Evolutionary conservation across 2,888 invertebrate species (phyloP).

Genomic region (Bruchidius siliquastri): DNA sequence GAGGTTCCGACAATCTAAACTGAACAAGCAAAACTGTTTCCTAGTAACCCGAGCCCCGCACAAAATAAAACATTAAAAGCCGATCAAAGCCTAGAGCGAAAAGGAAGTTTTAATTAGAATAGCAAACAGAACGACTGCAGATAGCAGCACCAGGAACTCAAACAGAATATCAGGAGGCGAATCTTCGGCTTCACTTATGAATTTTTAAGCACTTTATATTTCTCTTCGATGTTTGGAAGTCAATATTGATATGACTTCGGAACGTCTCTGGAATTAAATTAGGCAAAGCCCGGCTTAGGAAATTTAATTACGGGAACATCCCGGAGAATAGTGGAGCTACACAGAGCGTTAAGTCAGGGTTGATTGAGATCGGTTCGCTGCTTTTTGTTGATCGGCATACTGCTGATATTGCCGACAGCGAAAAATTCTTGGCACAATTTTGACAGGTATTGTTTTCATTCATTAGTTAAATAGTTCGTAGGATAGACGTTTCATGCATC

Average conservation of each 20-base stretch:
- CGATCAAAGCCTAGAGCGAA: background rate
- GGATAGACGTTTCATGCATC: too few relatives aligned
- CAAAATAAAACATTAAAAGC: background rate
- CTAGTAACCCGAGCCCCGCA: background rate
- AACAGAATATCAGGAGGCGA: background rate
- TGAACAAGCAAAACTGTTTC: background rate
- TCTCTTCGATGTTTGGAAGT: constrained; percentile 19
- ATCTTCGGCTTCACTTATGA: background rate
- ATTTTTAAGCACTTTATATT: constrained; percentile 4
- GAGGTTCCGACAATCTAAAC: too few relatives aligned
- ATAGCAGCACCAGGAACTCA: background rate
- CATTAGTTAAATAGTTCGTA: too few relatives aligned
- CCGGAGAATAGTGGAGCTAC: background rate
- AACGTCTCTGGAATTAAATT: constrained; percentile 25
- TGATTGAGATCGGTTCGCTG: too few relatives aligned
- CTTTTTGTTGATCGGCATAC: too few relatives aligned
- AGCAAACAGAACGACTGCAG: background rate
- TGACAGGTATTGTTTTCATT: too few relatives aligned
- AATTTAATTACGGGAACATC: constrained; percentile 28
- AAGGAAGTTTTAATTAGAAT: background rate
- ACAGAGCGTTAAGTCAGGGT: background rate
- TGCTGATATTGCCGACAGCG: too few relatives aligned
- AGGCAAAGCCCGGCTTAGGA: constrained; percentile 26
- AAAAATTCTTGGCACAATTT: too few relatives aligned
- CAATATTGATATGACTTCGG: constrained; percentile 31